Evolutionary conservation across 2,888 invertebrate genomes (phyloP).

Genomic region (Tetanocera ferruginea): DNA sequence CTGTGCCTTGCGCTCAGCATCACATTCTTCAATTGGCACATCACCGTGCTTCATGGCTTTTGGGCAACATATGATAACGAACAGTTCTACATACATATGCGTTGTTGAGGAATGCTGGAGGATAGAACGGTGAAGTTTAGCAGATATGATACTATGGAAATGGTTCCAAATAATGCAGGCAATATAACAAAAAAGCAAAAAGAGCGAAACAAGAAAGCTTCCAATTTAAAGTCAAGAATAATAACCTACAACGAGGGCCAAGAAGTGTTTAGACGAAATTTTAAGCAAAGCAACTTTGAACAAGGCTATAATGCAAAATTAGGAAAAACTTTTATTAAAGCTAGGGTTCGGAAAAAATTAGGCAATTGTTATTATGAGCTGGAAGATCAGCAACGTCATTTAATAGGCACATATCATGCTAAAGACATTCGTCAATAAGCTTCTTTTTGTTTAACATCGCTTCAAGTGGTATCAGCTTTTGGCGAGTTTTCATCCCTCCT

Average conservation of each 20-base stretch:
- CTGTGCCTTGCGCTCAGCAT: slow-evolving; percentile 24
- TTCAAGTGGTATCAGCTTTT: not conserved
- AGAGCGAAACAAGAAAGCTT: not conserved
- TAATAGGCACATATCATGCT: not conserved
- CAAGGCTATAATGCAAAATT: slow-evolving; percentile 2
- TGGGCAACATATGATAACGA: not conserved
- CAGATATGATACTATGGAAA: slow-evolving; percentile 17
- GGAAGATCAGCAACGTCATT: not conserved
- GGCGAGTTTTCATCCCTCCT: not conserved
- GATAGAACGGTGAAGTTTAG: slow-evolving; percentile 25
- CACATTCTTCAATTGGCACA: slow-evolving; percentile 33
- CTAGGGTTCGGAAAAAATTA: not conserved
- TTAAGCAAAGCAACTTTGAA: slow-evolving; percentile 1
- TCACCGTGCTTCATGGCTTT: not conserved
- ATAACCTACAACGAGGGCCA: not conserved
- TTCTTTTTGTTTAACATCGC: not conserved
- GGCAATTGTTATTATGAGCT: not conserved
- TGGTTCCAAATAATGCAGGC: not conserved
- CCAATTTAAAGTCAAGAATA: not conserved
- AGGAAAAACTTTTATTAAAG: not conserved
- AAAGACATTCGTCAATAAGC: not conserved
- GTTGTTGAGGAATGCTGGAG: slow-evolving; percentile 7
- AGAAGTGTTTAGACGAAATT: not conserved
- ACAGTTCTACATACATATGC: not conserved
- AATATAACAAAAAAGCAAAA: not conserved